These are phyloP conservation scores for Acleris laterana DNA, from an alignment of 2,888 invertebrate genomes.

Conservation along the genomic window DNA sequence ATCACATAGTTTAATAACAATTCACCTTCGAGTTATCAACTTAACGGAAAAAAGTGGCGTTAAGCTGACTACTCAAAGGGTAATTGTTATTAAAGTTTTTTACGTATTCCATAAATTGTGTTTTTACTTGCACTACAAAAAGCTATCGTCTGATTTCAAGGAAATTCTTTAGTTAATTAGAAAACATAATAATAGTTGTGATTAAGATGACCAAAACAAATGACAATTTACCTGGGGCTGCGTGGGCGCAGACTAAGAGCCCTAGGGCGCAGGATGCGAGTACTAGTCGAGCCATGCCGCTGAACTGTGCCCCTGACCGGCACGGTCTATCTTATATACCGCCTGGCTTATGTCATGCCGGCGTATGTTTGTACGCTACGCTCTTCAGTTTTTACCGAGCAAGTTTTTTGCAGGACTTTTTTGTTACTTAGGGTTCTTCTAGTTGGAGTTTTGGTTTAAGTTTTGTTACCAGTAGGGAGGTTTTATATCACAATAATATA, in stretches of 20 bases:
- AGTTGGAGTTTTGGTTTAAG: neutral
- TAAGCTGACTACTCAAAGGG: no score
- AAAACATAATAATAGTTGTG: no score
- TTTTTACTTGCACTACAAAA: no score
- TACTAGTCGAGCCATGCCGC: constrained; percentile 65
- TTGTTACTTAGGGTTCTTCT: constrained; percentile 23
- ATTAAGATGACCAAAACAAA: neutral
- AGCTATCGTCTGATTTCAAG: no score
- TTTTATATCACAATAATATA: no score
- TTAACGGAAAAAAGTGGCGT: no score
- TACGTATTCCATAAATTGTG: no score
- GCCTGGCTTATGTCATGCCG: constrained; percentile 62
- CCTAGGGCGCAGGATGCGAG: constrained; percentile 64
- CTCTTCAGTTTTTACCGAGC: constrained; percentile 63
- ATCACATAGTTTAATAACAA: no score
- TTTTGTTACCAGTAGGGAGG: no score
- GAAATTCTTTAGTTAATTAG: no score
- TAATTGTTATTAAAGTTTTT: no score
- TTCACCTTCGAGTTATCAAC: no score
- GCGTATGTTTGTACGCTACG: constrained; percentile 50
- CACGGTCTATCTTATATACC: constrained; percentile 59
- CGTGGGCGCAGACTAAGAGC: constrained; percentile 62
- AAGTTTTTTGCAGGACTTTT: constrained; percentile 48
- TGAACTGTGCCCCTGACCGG: constrained; percentile 49
- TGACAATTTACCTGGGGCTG: constrained; percentile 63